Evolutionary conservation across 2,888 invertebrate genomes (phyloP).

Genomic region (Protula sp.): DNA sequence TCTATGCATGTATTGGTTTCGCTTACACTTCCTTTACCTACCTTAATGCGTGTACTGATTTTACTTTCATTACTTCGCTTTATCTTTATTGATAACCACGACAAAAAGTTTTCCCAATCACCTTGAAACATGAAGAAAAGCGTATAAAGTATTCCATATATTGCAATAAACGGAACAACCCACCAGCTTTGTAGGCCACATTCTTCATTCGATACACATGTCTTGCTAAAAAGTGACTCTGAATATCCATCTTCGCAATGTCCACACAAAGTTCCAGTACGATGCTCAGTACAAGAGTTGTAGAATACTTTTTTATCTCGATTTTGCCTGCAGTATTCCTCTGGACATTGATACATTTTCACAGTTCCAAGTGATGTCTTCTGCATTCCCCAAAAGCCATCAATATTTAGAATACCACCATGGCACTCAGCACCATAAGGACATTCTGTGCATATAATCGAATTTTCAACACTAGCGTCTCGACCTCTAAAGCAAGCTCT

Average conservation of each 20-base stretch:
- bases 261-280: constrained; percentile 18
- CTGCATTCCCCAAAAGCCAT: constrained; percentile 10
- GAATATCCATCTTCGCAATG: constrained; percentile 14
- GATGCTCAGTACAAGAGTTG: constrained; percentile 6
- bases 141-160: constrained; percentile 17
- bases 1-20: too few relatives aligned
- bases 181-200: constrained; percentile 3
- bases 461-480: background rate
- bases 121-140: constrained; percentile 17
- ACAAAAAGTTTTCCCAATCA: constrained; percentile 4
- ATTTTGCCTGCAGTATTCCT: constrained; percentile 15
- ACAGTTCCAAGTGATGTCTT: background rate
- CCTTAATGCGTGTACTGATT: background rate
- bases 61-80: background rate
- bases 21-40: too few relatives aligned
- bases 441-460: constrained; percentile 3
- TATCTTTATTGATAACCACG: background rate
- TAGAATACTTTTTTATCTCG: background rate
- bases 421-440: constrained; percentile 13
- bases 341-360: constrained; percentile 18
- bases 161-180: background rate
- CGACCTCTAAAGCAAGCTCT: background rate
- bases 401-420: constrained; percentile 8
- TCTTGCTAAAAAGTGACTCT: constrained; percentile 14
- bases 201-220: constrained; percentile 9